A percentile compares a stretch with the other conserved stretches of the same genome.
Evolutionary conservation across 2,113 vertebrate genomes (phyloP).

Genomic region (Gymnorhina tibicen): DNA sequence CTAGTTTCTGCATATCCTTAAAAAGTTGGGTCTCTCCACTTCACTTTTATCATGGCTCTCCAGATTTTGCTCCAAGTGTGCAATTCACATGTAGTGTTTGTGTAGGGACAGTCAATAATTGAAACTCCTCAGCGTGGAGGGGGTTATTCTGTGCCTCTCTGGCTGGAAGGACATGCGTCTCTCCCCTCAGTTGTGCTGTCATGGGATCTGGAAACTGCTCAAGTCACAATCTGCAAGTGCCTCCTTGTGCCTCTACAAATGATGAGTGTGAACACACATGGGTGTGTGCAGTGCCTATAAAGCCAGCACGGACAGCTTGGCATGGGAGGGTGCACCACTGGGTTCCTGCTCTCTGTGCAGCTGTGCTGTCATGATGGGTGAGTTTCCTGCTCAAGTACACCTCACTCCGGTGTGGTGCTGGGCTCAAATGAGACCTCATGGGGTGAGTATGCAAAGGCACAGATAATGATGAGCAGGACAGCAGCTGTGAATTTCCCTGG

Average conservation of each 20-base stretch:
- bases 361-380: constrained; percentile 27
- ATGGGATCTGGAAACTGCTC: not conserved
- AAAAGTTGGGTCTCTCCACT: not conserved
- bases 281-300: constrained; percentile 42
- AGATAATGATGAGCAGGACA: not conserved
- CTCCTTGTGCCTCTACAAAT: not conserved
- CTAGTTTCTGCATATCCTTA: not conserved
- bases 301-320: accelerated
- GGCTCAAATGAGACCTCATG: not conserved
- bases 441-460: not conserved
- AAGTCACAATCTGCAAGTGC: not conserved
- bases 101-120: not conserved
- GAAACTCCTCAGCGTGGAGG: not conserved
- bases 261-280: not conserved
- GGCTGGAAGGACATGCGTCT: not conserved
- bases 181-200: not conserved
- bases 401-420: not conserved
- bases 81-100: constrained; percentile 42
- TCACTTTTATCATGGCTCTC: not conserved
- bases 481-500: not conserved
- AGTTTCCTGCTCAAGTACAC: not conserved
- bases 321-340: not conserved
- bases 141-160: not conserved
- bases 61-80: not conserved
- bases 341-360: not conserved